phyloP scores from a whole-genome alignment of 2,888 invertebrate species.

The Pammene aurita region DNA sequence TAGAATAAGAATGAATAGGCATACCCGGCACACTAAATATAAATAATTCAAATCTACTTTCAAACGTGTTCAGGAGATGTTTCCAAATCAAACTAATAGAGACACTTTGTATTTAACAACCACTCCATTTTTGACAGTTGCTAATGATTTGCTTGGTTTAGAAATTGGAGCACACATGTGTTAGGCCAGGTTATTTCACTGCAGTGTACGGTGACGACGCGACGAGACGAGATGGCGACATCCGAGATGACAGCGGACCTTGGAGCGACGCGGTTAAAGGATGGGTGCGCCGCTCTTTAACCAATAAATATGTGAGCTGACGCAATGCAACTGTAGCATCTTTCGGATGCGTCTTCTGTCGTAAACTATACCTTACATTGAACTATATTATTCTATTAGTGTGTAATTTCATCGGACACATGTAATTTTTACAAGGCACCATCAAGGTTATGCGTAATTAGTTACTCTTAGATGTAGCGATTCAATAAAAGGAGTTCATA shows the following conservation, averaged over 20 bases:
- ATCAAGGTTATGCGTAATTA: neutral
- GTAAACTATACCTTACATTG: constrained; percentile 4
- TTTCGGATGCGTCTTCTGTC: constrained; percentile 10
- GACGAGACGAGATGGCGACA: constrained; percentile 43
- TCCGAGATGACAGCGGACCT: constrained; percentile 37
- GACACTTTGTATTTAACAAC: constrained; percentile 22
- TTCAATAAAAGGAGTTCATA: too few species aligned
- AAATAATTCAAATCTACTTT: constrained; percentile 27
- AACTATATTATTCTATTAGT: neutral
- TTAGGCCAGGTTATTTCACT: constrained; percentile 14
- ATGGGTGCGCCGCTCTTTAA: constrained; percentile 48
- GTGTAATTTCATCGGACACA: neutral
- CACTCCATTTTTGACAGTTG: constrained; percentile 33
- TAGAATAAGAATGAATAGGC: too few species aligned
- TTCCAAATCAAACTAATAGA: constrained; percentile 20
- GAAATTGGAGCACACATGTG: constrained; percentile 30
- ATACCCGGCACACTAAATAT: neutral
- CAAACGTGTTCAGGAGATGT: constrained; percentile 8
- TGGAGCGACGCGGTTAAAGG: constrained; percentile 35
- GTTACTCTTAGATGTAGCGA: neutral
- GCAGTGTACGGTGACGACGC: neutral
- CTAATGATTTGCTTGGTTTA: constrained; percentile 27
- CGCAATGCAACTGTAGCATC: constrained; percentile 7
- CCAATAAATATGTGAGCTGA: constrained; percentile 41
- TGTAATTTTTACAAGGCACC: neutral